These are phyloP conservation scores for Melanotaenia maccullochi DNA, from an alignment of 2,797 vertebrate genomes.

Conservation along the genomic window DNA sequence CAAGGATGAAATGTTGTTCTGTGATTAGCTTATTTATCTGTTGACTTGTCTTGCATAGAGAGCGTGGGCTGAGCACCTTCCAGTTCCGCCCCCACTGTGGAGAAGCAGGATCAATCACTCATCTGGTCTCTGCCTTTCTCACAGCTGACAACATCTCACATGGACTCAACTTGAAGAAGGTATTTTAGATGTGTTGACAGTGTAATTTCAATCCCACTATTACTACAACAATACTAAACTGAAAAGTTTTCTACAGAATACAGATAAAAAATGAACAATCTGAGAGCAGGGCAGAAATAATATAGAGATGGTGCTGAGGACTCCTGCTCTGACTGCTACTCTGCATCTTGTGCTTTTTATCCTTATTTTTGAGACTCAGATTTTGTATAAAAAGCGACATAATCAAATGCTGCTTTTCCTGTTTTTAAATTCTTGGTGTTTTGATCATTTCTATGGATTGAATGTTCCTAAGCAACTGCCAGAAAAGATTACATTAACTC, in stretches of 20 bases:
- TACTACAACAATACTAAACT: neutral
- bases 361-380: no score
- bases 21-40: neutral
- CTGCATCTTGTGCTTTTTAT: no score
- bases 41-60: conserved; percentile 75
- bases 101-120: conserved; percentile 96
- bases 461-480: neutral
- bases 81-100: conserved; percentile 96
- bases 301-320: neutral
- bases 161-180: conserved; percentile 96
- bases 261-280: neutral
- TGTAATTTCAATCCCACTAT: neutral
- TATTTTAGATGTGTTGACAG: conserved; percentile 51
- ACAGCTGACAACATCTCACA: conserved; percentile 97
- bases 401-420: no score
- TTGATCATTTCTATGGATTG: neutral
- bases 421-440: neutral
- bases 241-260: neutral
- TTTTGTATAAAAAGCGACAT: no score
- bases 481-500: neutral
- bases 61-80: conserved; percentile 92
- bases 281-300: neutral
- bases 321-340: no score
- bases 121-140: conserved; percentile 95
- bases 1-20: neutral